Conservation (phyloP, 2,888 invertebrate genomes). For the Mythimna impura region DNA sequence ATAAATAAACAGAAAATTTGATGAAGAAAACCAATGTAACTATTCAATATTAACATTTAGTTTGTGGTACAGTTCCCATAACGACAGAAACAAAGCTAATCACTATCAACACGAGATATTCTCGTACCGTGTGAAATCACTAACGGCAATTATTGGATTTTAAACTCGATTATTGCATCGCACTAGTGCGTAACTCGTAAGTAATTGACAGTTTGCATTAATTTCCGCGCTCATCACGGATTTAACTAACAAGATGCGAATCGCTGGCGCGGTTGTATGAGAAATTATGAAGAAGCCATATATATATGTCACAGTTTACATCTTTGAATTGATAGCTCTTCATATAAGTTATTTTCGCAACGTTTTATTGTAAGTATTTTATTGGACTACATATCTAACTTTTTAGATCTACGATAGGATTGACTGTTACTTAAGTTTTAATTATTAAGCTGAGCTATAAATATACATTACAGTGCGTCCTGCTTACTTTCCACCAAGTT, state of each 20-base stretch:
- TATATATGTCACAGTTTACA: background rate
- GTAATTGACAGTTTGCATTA: slow-evolving; percentile 60
- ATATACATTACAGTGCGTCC: no score
- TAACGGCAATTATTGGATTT: slow-evolving; percentile 51
- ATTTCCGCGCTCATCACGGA: slow-evolving; percentile 37
- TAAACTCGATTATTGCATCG: slow-evolving; percentile 57
- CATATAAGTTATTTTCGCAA: no score
- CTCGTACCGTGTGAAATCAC: slow-evolving; percentile 8
- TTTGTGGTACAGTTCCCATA: background rate
- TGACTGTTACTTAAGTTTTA: no score
- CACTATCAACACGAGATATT: slow-evolving; percentile 11
- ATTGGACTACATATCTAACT: no score
- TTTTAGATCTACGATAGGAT: no score
- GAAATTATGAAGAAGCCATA: background rate
- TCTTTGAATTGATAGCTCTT: background rate
- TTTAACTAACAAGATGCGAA: slow-evolving; percentile 36
- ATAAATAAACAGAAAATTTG: no score
- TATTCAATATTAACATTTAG: background rate
- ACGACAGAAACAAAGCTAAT: background rate
- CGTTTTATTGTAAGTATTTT: no score
- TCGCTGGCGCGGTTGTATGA: slow-evolving; percentile 8
- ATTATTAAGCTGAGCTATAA: no score
- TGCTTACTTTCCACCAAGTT: no score
- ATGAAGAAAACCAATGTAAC: background rate
- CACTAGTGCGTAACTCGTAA: slow-evolving; percentile 53